Base-by-base conservation (phyloP, 1,140 invertebrate species). In the Euwallacea similis region DNA sequence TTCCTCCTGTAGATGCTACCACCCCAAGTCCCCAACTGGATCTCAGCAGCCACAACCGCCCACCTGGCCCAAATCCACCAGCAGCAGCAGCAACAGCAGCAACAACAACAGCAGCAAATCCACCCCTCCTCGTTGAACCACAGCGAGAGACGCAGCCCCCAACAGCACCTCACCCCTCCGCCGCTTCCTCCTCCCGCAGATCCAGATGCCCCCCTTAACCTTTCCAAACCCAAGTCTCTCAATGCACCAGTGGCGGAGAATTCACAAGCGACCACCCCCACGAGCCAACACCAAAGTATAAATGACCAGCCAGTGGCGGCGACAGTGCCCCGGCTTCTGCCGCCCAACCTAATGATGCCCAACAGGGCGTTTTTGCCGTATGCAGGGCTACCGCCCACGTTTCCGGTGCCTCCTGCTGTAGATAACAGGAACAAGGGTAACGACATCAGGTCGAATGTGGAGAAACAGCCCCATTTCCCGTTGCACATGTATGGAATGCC, bases 121-220 rank as follows among this genome's bases (percentile, higher is more conserved):
- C 15, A 50, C 13, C 53, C 43, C 6, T 15, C 56, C 44, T n/a
- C 58, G 13, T 67, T 43, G 16, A 70, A 65, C 42, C 13, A 50
- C 0, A 42, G 15, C 44, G 50, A 73, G 46, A 68, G 74, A 71
- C n/a, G 62, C 66, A 55, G 55, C 62, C 42, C 73, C 46, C 46
- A 75, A 69, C 83, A 81, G 42, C 83, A 84, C 7, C n/a, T 0
- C 65, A 7, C 73, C 44, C 21, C 76, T 69, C 83, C 81, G 42
- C 83, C 75, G 43, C 82, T 81, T 77, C 83, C 79, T 46, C 84
- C 77, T 76, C 81, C 70, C 78, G 82, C 81, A 42, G 83, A 85
- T 55, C 83, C 90, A 6, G 94, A 96, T 76, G 89, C 91, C 0
- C 94, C 94, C 0, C 83, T 97, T 0, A 96, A 96, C 82, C 87